These are phyloP conservation scores for Ictalurus punctatus DNA, from an alignment of 2,113 vertebrate species.

Conservation along the genomic window DNA sequence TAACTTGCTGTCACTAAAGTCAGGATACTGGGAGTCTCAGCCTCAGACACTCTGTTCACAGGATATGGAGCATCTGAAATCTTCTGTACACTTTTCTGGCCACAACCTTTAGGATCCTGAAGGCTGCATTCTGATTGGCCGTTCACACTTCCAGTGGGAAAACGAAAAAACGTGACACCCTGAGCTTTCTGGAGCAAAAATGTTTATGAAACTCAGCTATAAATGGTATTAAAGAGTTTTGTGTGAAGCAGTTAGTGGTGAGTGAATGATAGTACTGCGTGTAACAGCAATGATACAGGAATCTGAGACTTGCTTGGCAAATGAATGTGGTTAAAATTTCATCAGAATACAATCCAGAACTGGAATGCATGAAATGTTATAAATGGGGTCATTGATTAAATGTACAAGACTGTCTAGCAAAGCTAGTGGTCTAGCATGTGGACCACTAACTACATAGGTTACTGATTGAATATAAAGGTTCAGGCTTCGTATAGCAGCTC, in stretches of 20 bases:
- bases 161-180: not conserved
- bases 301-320: too few species aligned
- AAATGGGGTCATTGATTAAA: not conserved
- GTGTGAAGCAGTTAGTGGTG: too few species aligned
- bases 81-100: not conserved
- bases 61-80: not conserved
- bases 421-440: not conserved
- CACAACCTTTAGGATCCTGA: not conserved
- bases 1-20: not conserved
- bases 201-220: not conserved
- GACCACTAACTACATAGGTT: not conserved
- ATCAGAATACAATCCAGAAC: not conserved
- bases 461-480: not conserved
- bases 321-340: too few species aligned
- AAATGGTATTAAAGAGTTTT: too few species aligned
- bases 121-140: not conserved
- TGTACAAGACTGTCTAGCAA: not conserved
- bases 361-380: conserved; percentile 17
- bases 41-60: not conserved
- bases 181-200: not conserved
- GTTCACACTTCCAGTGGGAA: not conserved
- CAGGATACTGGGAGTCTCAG: not conserved
- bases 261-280: too few species aligned
- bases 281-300: too few species aligned
- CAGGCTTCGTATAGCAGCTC: not conserved